Evolutionary conservation across 2,888 invertebrate genomes (phyloP), one percentile per base, ranked within the genome.

Genomic region (Leucoma salicis): DNA sequence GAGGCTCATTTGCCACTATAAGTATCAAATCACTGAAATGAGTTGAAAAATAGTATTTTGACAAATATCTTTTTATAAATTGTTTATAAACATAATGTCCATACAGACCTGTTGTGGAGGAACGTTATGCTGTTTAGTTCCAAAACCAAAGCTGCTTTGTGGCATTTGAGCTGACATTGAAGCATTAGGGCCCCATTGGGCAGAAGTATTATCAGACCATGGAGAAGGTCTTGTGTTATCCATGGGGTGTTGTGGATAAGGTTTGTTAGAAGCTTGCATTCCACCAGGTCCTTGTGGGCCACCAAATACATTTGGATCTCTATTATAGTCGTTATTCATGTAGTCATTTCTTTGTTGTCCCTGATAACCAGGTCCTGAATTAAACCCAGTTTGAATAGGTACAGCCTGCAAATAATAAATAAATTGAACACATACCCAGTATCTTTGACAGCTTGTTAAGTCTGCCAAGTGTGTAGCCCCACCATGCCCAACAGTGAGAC

Each of bases 291-390:
- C 44, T 11, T 35, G 35, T 7, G 25, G 6, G 8, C 33, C 38
- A 21, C 37, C 34, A 11, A 39, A 3, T 7, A 41, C 43, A 10
- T 33, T 39, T n/a, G 40, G 1, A 11, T 42, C 49, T 28, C 49
- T 46, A 7, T 31, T 46, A 31, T 49, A 61, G 5, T 48, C 48
- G 41, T 50, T 61, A 14, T 24, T 40, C 15, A 45, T 34, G 14
- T 66, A 69, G 16, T 61, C 62, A 29, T 47, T 53, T 21, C 56
- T 49, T 2, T 53, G 41, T 47, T 62, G 60, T 14, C 57, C 63
- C 0, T 63, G 50, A 41, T 66, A 72, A 7, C 71, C 70, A 57
- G 65, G 68, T 21, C 63, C 57, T 14, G 59, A 49, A 8, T 76
- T 66, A 40, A 61, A 78, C 7, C 41, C 46, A 14, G 45, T 49